Evolutionary conservation across 2,113 vertebrate species (phyloP).

Genomic region (Solea senegalensis): DNA sequence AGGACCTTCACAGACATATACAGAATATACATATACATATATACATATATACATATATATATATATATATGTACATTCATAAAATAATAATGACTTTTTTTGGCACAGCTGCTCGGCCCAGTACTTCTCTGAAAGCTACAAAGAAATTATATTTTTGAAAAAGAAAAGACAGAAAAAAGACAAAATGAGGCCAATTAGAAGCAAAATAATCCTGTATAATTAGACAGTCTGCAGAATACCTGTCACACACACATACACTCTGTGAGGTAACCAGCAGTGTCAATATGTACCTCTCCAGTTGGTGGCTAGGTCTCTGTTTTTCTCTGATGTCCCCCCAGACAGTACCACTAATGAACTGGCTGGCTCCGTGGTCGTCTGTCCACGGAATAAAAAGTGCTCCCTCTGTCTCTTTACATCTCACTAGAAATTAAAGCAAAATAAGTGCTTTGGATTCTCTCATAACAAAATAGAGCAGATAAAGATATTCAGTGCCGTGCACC

Average conservation of each 20-base stretch:
- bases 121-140: background rate
- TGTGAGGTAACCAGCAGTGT: slow-evolving; percentile 11
- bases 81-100: background rate
- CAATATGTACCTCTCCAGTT: slow-evolving; percentile 41
- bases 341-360: slow-evolving; percentile 47
- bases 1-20: no score
- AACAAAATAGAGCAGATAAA: background rate
- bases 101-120: background rate
- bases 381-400: background rate
- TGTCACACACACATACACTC: slow-evolving; percentile 25
- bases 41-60: no score
- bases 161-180: background rate
- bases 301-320: no score
- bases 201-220: slow-evolving; percentile 8
- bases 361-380: background rate
- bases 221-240: slow-evolving; percentile 13
- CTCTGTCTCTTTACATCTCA: background rate
- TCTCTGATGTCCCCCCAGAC: slow-evolving; percentile 56
- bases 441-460: slow-evolving; percentile 2
- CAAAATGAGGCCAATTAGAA: slow-evolving; percentile 25
- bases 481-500: background rate
- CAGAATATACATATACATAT: no score
- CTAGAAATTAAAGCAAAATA: background rate
- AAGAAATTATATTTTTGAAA: background rate
- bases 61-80: no score